A percentile compares a stretch with the other conserved stretches of the same genome.
These are phyloP conservation scores for Apodemus sylvaticus DNA, from an alignment of 2,113 vertebrate genomes.

Conservation along the genomic window DNA sequence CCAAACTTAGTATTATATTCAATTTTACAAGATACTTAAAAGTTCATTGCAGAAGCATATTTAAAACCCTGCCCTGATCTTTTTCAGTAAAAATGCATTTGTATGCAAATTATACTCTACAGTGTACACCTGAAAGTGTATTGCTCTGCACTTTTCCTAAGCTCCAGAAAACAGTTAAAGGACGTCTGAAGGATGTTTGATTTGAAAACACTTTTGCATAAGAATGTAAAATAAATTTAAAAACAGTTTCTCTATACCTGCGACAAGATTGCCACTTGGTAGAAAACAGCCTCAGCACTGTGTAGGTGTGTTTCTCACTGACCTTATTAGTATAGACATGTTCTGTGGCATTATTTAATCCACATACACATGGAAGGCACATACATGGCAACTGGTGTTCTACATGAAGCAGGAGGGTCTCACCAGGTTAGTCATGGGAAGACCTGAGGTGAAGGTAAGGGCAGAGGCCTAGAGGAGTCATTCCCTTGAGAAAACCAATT, in stretches of 20 bases:
- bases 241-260: slow-evolving; percentile 65
- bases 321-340: slow-evolving; percentile 56
- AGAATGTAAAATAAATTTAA: slow-evolving; percentile 76
- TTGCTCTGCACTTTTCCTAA: slow-evolving; percentile 78
- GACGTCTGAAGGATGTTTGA: slow-evolving; percentile 78
- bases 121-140: slow-evolving; percentile 77
- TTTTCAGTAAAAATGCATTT: slow-evolving; percentile 80
- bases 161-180: slow-evolving; percentile 76
- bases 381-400: background rate
- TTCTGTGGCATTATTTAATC: background rate
- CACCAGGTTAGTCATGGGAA: background rate
- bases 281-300: slow-evolving; percentile 35
- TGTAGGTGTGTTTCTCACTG: slow-evolving; percentile 48
- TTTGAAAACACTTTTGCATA: slow-evolving; percentile 78
- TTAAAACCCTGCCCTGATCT: slow-evolving; percentile 78
- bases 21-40: slow-evolving; percentile 62
- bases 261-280: slow-evolving; percentile 50
- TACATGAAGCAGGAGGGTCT: background rate
- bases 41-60: slow-evolving; percentile 74
- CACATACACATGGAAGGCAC: background rate
- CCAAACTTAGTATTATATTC: slow-evolving; percentile 65
- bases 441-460: background rate
- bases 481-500: background rate
- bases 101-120: slow-evolving; percentile 80
- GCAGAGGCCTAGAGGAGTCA: background rate